These are phyloP conservation scores for Melierax canorus DNA, from an alignment of 2,113 vertebrate genomes.

Conservation along the genomic window DNA sequence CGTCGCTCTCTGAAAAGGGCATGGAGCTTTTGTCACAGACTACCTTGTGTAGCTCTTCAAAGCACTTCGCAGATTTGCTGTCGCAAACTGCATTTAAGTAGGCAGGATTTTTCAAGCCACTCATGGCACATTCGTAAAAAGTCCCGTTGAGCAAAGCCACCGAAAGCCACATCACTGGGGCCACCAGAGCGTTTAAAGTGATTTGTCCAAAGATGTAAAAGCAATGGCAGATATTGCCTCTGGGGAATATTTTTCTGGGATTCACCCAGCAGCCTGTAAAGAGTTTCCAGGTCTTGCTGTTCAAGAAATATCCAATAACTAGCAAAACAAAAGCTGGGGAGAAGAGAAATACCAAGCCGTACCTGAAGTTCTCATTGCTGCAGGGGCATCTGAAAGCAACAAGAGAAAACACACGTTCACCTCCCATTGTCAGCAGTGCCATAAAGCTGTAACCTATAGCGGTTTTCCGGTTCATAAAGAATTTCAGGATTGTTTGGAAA, in stretches of 20 bases:
- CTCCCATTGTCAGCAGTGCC: conserved; percentile 87
- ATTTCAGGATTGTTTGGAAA: conserved; percentile 80
- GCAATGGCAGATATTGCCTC: conserved; percentile 47
- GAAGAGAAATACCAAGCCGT: conserved; percentile 86
- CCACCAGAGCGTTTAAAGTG: conserved; percentile 78
- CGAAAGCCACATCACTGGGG: conserved; percentile 90
- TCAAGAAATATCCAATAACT: conserved; percentile 83
- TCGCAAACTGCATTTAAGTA: conserved; percentile 79
- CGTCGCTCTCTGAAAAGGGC: conserved; percentile 67
- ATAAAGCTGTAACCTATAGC: conserved; percentile 91
- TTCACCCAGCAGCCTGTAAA: conserved; percentile 89
- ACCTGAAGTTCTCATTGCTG: conserved; percentile 83
- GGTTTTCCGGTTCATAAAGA: conserved; percentile 82
- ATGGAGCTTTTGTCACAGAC: conserved; percentile 80
- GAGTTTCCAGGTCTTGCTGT: conserved; percentile 82
- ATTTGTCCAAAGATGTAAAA: conserved; percentile 67
- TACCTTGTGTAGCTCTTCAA: conserved; percentile 77
- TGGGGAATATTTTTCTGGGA: conserved; percentile 71
- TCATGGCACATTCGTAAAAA: conserved; percentile 92
- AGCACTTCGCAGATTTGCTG: conserved; percentile 77
- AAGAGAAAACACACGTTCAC: conserved; percentile 86
- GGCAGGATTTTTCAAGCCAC: conserved; percentile 75
- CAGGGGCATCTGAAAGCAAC: conserved; percentile 94
- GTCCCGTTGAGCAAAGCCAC: conserved; percentile 91
- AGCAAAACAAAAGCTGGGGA: conserved; percentile 86